Evolutionary conservation across 2,113 vertebrate species (phyloP), one percentile per base, ranked within the genome.

Genomic region (Megaceryle torquata): DNA sequence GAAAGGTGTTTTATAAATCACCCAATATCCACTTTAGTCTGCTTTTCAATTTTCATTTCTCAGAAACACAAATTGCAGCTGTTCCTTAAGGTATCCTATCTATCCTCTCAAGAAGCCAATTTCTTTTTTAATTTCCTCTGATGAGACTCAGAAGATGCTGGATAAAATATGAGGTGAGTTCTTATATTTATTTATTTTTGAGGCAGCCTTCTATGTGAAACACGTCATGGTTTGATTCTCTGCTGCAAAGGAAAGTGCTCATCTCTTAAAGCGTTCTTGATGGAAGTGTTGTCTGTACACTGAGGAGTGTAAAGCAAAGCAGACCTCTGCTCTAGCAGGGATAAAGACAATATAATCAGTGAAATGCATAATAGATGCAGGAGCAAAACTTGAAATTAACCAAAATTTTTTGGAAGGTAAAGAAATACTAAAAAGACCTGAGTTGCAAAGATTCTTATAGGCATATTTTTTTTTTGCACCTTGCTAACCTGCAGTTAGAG

Each of bases 51-150:
- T 97, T 96, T 93, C 84, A 83, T 82, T 93, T 89, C 94, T 92
- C 95, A 79, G 70, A 96, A 94, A 56, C 86, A 95, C 95, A 95
- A 67, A 97, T 97, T 93, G 96, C 81, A 93, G 75, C 79, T 89
- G 75, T 97, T 96, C 91, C 93, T 97, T 92, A 94, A 89, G 81
- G 96, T 95, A 87, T 77, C 59, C 96, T 81, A 96, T 89, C 89
- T 96, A 93, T 92, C 86, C 81, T 97, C 72, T 82, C 91, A 94
- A 95, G 88, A 91, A 97, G 82, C 57, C 80, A 96, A 93, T 98
- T 97, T 96, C 80, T 92, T 97, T 98, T 96, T 97, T 97, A 96
- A 97, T 97, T 94, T 95, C 80, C 92, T 97, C 78, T 96, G 95
- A 96, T 96, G 95, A 95, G 86, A 57, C 82, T 92, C 86, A 79